These are phyloP conservation scores for Schrankia costaestrigalis DNA, from an alignment of 2,888 invertebrate genomes.

Conservation along the genomic window DNA sequence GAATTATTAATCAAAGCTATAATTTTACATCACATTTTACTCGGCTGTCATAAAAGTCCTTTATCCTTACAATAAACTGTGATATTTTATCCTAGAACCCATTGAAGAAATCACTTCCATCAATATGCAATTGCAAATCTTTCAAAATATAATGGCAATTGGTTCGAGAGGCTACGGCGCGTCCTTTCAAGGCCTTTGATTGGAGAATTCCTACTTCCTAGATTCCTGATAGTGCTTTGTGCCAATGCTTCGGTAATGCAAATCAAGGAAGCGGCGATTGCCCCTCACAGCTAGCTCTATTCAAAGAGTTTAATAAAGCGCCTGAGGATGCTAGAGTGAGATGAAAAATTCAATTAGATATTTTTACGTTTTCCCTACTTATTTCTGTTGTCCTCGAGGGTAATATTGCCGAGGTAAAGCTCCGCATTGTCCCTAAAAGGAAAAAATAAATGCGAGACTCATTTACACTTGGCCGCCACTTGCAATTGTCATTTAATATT, in stretches of 20 bases:
- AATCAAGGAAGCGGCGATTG: conserved; percentile 57
- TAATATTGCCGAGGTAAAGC: conserved; percentile 45
- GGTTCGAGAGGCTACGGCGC: conserved; percentile 16
- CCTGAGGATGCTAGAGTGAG: conserved; percentile 45
- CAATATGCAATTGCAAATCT: conserved; percentile 13
- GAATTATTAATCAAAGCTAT: no score
- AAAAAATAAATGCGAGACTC: conserved; percentile 45
- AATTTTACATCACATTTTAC: no score
- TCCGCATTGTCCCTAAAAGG: conserved; percentile 39
- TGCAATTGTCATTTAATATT: conserved; percentile 51
- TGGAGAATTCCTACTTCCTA: conserved; percentile 41
- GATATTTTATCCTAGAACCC: no score
- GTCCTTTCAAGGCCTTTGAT: conserved; percentile 37
- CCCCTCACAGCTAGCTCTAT: conserved; percentile 46
- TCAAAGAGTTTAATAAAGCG: conserved; percentile 62
- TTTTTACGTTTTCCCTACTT: conserved; percentile 48
- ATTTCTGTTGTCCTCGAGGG: conserved; percentile 44
- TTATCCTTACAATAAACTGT: no score
- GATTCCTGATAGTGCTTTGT: conserved; percentile 48
- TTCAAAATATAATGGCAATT: conserved; percentile 9
- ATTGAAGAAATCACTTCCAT: no score
- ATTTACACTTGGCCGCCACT: conserved; percentile 54
- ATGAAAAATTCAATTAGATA: conserved; percentile 70
- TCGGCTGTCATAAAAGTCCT: no score
- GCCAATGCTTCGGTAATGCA: conserved; percentile 53